Conservation (phyloP, 2,113 vertebrate genomes). For the Amblyopsis rosae region DNA sequence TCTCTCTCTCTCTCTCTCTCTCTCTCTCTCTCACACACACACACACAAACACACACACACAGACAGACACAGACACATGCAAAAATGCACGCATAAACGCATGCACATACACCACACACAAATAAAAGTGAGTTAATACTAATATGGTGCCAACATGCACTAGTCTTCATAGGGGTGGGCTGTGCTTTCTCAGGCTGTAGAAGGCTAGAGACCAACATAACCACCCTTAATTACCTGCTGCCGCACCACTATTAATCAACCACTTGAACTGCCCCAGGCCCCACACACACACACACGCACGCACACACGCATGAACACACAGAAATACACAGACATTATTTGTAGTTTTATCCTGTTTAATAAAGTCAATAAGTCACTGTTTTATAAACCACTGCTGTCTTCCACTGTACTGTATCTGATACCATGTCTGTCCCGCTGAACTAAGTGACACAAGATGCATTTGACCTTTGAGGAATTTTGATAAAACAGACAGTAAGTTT, state of each 20-base stretch:
- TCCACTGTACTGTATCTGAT: too few species aligned
- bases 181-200: slow-evolving; percentile 36
- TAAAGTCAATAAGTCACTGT: too few species aligned
- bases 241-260: slow-evolving; percentile 43
- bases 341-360: too few species aligned
- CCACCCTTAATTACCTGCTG: slow-evolving; percentile 53
- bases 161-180: slow-evolving; percentile 73
- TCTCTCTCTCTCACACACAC: neutral
- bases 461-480: too few species aligned
- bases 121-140: slow-evolving; percentile 76
- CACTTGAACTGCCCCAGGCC: slow-evolving; percentile 35
- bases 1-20: too few species aligned
- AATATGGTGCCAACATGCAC: slow-evolving; percentile 78
- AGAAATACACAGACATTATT: slow-evolving; percentile 9
- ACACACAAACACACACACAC: slow-evolving; percentile 25
- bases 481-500: too few species aligned
- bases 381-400: too few species aligned
- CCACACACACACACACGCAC: neutral
- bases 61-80: slow-evolving; percentile 6
- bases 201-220: slow-evolving; percentile 34
- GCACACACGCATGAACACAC: slow-evolving; percentile 3
- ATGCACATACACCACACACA: slow-evolving; percentile 22
- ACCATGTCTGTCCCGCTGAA: neutral
- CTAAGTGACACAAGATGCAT: neutral
- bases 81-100: slow-evolving; percentile 8